Base-by-base conservation (phyloP, 2,797 vertebrate genomes). In the Paguma larvata region DNA sequence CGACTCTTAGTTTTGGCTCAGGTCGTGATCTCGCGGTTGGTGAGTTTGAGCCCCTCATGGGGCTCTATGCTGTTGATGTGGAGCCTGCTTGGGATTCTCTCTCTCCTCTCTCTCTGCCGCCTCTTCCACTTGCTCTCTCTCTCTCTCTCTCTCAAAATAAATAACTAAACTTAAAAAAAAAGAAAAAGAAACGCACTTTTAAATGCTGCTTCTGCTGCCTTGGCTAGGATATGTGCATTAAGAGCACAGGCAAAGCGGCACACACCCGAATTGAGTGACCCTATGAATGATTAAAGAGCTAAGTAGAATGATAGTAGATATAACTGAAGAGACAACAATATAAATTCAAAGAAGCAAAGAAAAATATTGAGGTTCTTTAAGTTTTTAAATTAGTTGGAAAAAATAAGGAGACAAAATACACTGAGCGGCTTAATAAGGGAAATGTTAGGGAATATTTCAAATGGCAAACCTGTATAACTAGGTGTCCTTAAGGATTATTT, bases 381-480 rank as follows among this genome's bases (percentile, higher is more conserved):
- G 90, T 85, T 92, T 94, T 79, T 7, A 27, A 88, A 94, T 34
- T 12, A 34, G 10, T 94, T 79, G 11, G 73, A 75, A 84, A 68
- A 72, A 84, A 65, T 34, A 82, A 75, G 14, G 41, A 77, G 15
- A 93, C n/a, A 93, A 82, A 92, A 95, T 72, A 48, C 18, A 41
- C 65, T 84, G 25, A 87, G 5, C 72, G 16, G 9, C 53, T 75
- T 83, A 89, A n/a, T 83, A 88, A 78, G 80, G 13, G 18, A 95
- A 79, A 56, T 30, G 21, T 78, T 70, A 78, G 85, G 38, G 41
- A 68, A 67, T 30, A 72, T 91, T 95, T 95, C 63, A 95, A 92
- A 79, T 93, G 53, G 10, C 86, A 97, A 91, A 67, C 4, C 34
- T 83, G 15, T 65, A 21, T 15, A 89, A 80, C 21, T n/a, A 82